phyloP scores from a whole-genome alignment of 2,888 invertebrate species.

The Hipparchia semele region DNA sequence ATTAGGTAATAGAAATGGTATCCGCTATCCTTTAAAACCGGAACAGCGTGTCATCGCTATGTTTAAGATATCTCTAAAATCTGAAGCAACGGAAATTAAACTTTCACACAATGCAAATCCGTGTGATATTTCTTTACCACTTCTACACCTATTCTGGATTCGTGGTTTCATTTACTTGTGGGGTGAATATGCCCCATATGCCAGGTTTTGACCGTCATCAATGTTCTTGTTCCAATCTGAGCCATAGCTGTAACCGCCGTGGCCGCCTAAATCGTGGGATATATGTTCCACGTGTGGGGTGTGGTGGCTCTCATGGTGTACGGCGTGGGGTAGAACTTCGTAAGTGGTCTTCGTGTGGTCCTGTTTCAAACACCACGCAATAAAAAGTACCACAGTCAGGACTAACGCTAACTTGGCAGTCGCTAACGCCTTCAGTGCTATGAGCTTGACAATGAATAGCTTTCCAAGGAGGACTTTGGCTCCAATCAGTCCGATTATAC shows the following conservation, averaged over 20 bases:
- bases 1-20: too few relatives aligned
- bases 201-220: constrained; percentile 86
- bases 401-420: constrained; percentile 92
- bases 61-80: too few relatives aligned
- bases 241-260: constrained; percentile 63
- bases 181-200: constrained; percentile 86
- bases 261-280: constrained; percentile 62
- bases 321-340: constrained; percentile 74
- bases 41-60: too few relatives aligned
- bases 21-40: too few relatives aligned
- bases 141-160: too few relatives aligned
- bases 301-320: constrained; percentile 84
- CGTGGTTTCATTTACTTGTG: constrained; percentile 52
- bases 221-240: constrained; percentile 83
- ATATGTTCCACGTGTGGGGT: constrained; percentile 83
- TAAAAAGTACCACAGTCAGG: constrained; percentile 86
- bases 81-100: too few relatives aligned
- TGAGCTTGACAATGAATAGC: constrained; percentile 89
- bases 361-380: constrained; percentile 72
- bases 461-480: constrained; percentile 74
- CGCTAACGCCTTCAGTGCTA: constrained; percentile 91
- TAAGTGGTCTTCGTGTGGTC: constrained; percentile 76
- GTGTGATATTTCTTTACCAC: too few relatives aligned
- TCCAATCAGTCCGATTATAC: constrained; percentile 85
- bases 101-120: too few relatives aligned